phyloP scores from a whole-genome alignment of 2,888 invertebrate genomes.

The Drosophila birchii region DNA sequence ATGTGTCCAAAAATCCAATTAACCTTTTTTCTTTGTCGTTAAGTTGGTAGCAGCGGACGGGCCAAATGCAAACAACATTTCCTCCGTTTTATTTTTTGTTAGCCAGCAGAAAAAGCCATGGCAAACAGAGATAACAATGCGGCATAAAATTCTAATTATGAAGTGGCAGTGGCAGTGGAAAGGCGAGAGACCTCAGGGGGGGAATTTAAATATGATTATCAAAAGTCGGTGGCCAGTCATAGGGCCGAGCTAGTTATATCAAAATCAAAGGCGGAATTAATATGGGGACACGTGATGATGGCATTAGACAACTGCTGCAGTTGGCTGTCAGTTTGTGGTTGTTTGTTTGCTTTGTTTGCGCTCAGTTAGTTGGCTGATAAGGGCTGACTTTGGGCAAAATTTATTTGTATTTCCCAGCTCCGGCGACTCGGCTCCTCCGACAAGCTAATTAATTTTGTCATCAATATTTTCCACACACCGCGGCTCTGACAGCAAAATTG shows the following conservation, averaged over 20 bases:
- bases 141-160: conserved; percentile 68
- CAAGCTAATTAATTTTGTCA: conserved; percentile 74
- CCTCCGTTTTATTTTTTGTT: conserved; percentile 21
- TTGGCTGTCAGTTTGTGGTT: conserved; percentile 4
- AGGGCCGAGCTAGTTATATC: conserved; percentile 4
- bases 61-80: conserved; percentile 45
- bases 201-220: conserved; percentile 32
- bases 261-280: conserved; percentile 38
- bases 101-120: conserved; percentile 40
- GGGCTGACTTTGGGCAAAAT: conserved; percentile 32
- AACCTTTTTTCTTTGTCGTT: conserved; percentile 62
- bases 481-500: conserved; percentile 65
- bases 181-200: neutral
- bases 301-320: conserved; percentile 35
- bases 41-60: conserved; percentile 43
- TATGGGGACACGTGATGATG: conserved; percentile 26
- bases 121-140: conserved; percentile 68
- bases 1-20: conserved; percentile 53
- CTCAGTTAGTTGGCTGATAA: conserved; percentile 29
- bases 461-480: conserved; percentile 63
- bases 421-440: conserved; percentile 43
- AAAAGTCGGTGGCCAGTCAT: conserved; percentile 1
- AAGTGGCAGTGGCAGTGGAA: conserved; percentile 33
- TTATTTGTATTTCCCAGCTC: conserved; percentile 44
- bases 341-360: conserved; percentile 10